Percentiles rank a stretch among this genome's conserved stretches.
Conservation (phyloP, 2,113 vertebrate species). For the Spilogale gracilis region DNA sequence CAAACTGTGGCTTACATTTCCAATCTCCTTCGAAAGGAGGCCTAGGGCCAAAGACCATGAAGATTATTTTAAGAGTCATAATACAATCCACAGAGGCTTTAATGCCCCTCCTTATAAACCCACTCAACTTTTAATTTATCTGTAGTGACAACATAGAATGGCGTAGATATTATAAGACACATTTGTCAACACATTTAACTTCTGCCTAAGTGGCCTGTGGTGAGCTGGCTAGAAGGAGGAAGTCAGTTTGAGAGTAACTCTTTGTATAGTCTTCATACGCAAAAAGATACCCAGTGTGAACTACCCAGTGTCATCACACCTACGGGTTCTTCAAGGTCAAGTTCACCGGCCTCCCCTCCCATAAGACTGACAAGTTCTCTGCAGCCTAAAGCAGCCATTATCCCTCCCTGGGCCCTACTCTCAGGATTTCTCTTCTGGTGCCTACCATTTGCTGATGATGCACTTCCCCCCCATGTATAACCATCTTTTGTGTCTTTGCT, state of each 20-base stretch:
- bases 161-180: background rate
- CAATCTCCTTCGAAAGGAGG: conserved; percentile 6
- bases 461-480: background rate
- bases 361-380: background rate
- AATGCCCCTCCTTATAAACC: background rate
- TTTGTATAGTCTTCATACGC: background rate
- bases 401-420: background rate
- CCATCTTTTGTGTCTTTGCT: conserved; percentile 5
- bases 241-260: background rate
- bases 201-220: background rate
- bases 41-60: conserved; percentile 13
- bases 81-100: background rate
- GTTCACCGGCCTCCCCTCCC: background rate
- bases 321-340: conserved; percentile 20
- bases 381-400: background rate
- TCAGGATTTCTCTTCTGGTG: background rate
- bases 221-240: background rate
- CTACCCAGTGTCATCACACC: background rate
- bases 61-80: conserved; percentile 6
- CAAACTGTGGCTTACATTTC: conserved; percentile 30
- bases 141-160: background rate
- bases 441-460: background rate
- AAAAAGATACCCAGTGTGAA: background rate
- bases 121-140: background rate
- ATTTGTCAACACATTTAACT: background rate